Conservation (phyloP, 2,888 invertebrate genomes). For the Zhuqinia jingwanae region DNA sequence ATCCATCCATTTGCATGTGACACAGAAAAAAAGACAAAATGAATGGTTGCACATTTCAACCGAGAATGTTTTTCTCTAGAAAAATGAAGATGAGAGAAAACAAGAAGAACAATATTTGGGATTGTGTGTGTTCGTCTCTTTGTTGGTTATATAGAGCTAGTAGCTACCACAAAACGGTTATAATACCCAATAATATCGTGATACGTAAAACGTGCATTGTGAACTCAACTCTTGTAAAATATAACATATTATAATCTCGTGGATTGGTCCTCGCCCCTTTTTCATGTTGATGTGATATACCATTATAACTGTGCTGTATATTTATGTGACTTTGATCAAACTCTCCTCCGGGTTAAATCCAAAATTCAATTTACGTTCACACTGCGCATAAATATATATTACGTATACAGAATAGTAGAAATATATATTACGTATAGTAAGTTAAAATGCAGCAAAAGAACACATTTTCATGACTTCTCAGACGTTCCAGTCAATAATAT, state of each 20-base stretch:
- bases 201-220: neutral
- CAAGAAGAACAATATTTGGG: conserved; percentile 7
- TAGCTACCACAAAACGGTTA: conserved; percentile 25
- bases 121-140: conserved; percentile 9
- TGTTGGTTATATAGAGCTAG: neutral
- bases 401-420: neutral
- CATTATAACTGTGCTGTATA: neutral
- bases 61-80: neutral
- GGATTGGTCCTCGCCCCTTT: conserved; percentile 17
- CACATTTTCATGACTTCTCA: conserved; percentile 20
- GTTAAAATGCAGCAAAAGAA: conserved; percentile 3
- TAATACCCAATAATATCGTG: too few species aligned
- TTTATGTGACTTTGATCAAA: conserved; percentile 21
- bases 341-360: conserved; percentile 36
- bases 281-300: neutral
- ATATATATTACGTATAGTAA: neutral
- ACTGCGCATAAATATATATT: neutral
- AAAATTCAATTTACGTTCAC: conserved; percentile 11
- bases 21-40: conserved; percentile 25
- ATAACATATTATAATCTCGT: too few species aligned
- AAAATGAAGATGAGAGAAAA: conserved; percentile 2
- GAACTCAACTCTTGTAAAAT: neutral
- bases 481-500: conserved; percentile 27
- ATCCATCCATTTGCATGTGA: neutral
- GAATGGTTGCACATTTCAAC: conserved; percentile 17